A percentile compares a stretch with the other conserved stretches of the same genome.
Conservation (phyloP, 2,113 vertebrate genomes). For the Anoura caudifer region DNA sequence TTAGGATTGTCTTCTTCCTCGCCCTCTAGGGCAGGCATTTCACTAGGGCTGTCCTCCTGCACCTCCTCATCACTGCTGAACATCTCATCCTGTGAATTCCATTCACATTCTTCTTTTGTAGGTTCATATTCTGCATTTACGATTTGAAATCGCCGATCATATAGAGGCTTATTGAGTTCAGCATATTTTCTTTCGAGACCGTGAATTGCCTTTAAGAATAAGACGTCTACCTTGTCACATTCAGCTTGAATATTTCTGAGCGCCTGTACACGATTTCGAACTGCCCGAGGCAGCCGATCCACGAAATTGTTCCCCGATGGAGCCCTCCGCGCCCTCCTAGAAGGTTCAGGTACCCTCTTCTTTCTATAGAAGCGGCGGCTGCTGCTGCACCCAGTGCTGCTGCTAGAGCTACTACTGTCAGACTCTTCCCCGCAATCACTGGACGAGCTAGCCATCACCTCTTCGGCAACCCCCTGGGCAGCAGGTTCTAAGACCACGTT, state of each 20-base stretch:
- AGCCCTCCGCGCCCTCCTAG: neutral
- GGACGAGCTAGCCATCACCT: slow-evolving; percentile 7
- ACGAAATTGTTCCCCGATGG: neutral
- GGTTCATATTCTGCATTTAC: slow-evolving; percentile 94
- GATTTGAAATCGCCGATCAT: slow-evolving; percentile 94
- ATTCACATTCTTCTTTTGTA: slow-evolving; percentile 95
- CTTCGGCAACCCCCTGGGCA: slow-evolving; percentile 32
- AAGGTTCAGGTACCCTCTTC: slow-evolving; percentile 40
- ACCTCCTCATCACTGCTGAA: slow-evolving; percentile 59
- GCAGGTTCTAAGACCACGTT: slow-evolving; percentile 39
- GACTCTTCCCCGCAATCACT: slow-evolving; percentile 55
- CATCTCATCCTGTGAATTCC: slow-evolving; percentile 88
- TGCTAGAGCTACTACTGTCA: slow-evolving; percentile 28
- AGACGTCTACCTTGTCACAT: slow-evolving; percentile 94
- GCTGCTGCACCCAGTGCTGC: neutral
- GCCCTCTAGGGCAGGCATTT: slow-evolving; percentile 85
- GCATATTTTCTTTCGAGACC: slow-evolving; percentile 96
- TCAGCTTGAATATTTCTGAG: slow-evolving; percentile 97
- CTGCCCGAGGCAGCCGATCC: slow-evolving; percentile 91
- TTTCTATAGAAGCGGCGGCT: neutral
- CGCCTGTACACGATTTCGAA: slow-evolving; percentile 94
- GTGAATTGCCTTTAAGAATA: slow-evolving; percentile 96
- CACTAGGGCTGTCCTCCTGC: slow-evolving; percentile 67
- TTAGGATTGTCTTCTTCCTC: slow-evolving; percentile 86
- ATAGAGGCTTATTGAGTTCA: slow-evolving; percentile 93